Percentiles rank a stretch among this genome's conserved stretches.
Conservation (phyloP, 2,888 invertebrate genomes). For the Macrophya annulata region DNA sequence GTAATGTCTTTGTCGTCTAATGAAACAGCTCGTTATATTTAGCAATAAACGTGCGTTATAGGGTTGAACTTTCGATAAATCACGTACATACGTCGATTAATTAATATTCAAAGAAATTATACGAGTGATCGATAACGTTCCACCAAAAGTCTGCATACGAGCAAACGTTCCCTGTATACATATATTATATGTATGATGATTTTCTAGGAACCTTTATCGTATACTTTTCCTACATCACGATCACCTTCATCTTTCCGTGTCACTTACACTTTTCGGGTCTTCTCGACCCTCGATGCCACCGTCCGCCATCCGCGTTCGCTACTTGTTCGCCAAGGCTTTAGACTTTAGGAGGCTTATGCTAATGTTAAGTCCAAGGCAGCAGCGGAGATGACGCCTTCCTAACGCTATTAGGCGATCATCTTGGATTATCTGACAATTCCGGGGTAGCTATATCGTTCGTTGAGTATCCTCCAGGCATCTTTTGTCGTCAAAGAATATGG, state of each 20-base stretch:
- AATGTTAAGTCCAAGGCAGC: conserved; percentile 71
- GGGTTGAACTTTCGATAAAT: neutral
- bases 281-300: conserved; percentile 75
- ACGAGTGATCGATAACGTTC: neutral
- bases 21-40: neutral
- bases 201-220: neutral
- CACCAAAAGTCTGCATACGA: neutral
- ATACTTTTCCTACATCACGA: neutral
- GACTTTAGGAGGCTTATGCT: conserved; percentile 73
- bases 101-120: neutral
- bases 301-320: conserved; percentile 59
- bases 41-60: neutral
- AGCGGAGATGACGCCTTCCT: conserved; percentile 77
- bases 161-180: neutral
- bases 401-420: conserved; percentile 79
- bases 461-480: conserved; percentile 63
- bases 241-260: conserved; percentile 13
- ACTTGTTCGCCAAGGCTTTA: conserved; percentile 49
- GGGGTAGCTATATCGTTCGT: conserved; percentile 68
- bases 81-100: neutral
- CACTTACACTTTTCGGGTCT: conserved; percentile 75
- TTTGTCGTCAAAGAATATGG: neutral
- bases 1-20: neutral
- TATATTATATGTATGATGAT: neutral
- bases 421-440: conserved; percentile 77